These are phyloP conservation scores for Salmo trutta DNA, from an alignment of 2,797 vertebrate species.

Conservation along the genomic window DNA sequence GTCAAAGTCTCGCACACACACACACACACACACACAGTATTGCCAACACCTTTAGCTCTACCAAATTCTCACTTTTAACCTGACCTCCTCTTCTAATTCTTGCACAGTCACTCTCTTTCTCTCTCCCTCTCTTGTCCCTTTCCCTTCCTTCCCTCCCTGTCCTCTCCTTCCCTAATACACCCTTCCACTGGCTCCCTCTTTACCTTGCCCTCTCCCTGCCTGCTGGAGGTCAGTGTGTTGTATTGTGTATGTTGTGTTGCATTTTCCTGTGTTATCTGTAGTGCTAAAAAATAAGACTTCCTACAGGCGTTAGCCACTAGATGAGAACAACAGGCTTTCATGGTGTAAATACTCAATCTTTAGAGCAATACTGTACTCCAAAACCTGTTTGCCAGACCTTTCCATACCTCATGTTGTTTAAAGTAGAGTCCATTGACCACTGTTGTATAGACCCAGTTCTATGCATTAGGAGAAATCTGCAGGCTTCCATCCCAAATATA, in stretches of 20 bases:
- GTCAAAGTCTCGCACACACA: neutral
- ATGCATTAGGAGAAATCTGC: neutral
- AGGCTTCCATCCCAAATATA: neutral
- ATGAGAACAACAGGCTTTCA: neutral
- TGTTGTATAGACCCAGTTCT: neutral
- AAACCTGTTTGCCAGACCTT: neutral
- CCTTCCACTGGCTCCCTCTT: neutral
- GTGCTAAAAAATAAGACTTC: neutral
- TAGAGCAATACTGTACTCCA: neutral
- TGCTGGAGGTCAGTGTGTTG: neutral
- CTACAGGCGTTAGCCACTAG: neutral
- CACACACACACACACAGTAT: conserved; percentile 1
- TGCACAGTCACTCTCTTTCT: neutral
- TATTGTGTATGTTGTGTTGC: conserved; percentile 26
- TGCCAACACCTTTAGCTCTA: neutral
- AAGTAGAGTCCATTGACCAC: no score
- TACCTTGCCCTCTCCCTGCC: neutral
- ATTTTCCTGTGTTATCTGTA: conserved; percentile 20
- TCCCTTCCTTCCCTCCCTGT: conserved; percentile 12
- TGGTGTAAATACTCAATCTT: neutral
- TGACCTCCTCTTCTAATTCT: neutral
- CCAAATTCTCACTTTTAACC: neutral
- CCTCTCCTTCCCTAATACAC: conserved; percentile 10
- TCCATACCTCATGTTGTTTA: neutral
- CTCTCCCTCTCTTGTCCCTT: neutral